Conservation (phyloP, 2,888 invertebrate species). For the Pristionchus entomophagus region DNA sequence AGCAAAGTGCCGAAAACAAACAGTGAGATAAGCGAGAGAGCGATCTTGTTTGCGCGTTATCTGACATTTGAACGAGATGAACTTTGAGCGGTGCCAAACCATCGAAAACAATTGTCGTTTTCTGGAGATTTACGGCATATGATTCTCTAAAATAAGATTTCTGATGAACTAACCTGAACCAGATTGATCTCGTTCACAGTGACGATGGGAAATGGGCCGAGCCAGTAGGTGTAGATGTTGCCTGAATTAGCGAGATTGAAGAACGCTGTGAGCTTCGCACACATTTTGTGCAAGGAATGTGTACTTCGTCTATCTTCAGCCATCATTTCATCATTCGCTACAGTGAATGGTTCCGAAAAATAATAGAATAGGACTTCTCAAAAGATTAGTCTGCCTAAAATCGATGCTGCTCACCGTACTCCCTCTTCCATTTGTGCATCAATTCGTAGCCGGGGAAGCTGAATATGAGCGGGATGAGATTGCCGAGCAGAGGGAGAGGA, state of each 20-base stretch:
- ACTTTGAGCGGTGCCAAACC: too few relatives aligned
- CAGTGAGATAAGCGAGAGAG: not conserved
- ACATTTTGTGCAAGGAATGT: too few relatives aligned
- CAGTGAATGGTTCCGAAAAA: too few relatives aligned
- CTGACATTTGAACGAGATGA: not conserved
- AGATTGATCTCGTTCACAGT: slow-evolving; percentile 39
- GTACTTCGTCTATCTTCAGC: too few relatives aligned
- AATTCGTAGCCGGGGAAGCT: not conserved
- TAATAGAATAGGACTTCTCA: too few relatives aligned
- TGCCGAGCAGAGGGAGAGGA: slow-evolving; percentile 22
- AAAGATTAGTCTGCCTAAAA: too few relatives aligned
- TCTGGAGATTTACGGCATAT: too few relatives aligned
- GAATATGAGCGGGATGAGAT: slow-evolving; percentile 1
- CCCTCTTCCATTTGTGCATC: not conserved
- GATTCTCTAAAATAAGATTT: too few relatives aligned
- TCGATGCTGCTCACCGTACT: slow-evolving; percentile 46
- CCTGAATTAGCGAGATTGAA: not conserved
- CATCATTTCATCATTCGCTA: too few relatives aligned
- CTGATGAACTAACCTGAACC: slow-evolving; percentile 8
- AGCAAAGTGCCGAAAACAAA: slow-evolving; percentile 34
- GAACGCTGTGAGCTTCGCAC: too few relatives aligned
- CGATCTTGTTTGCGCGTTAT: not conserved
- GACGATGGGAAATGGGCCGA: not conserved
- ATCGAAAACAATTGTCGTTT: too few relatives aligned
- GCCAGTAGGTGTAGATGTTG: slow-evolving; percentile 40